Conservation (phyloP, 2,113 vertebrate species). For the Cyanoderma ruficeps region DNA sequence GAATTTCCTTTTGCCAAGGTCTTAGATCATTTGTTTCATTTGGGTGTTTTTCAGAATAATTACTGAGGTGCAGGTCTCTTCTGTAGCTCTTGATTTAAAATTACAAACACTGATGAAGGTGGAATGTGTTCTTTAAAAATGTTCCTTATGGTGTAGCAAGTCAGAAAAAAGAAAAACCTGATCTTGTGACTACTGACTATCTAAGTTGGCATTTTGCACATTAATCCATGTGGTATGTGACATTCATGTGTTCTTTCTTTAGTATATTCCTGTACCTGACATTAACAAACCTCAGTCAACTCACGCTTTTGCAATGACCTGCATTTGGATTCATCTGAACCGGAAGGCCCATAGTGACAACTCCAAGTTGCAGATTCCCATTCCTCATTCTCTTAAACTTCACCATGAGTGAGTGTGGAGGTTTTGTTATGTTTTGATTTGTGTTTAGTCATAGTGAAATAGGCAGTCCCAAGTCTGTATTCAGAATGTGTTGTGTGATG, state of each 20-base stretch:
- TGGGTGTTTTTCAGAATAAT: not conserved
- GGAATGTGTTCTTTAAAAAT: not conserved
- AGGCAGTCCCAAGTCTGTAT: not conserved
- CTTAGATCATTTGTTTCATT: not conserved
- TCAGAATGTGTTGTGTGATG: not conserved
- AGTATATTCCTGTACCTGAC: constrained; percentile 98
- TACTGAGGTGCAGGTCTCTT: not conserved
- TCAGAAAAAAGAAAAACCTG: not conserved
- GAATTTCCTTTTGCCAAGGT: not conserved
- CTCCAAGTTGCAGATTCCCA: constrained; percentile 95
- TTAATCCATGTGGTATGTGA: not conserved
- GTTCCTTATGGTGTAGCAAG: not conserved
- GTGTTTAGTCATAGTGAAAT: not conserved
- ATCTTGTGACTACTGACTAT: not conserved
- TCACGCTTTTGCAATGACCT: constrained; percentile 98
- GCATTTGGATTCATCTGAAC: constrained; percentile 99
- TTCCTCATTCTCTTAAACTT: constrained; percentile 95
- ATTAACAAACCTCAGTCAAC: constrained; percentile 99
- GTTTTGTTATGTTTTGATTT: not conserved
- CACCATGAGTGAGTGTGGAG: constrained; percentile 89
- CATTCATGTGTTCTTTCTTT: constrained; percentile 2
- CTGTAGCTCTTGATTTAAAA: not conserved
- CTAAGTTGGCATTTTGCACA: not conserved
- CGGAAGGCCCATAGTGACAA: constrained; percentile 97
- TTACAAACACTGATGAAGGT: not conserved